These are phyloP conservation scores for Pelvicachromis taeniatus DNA, from an alignment of 2,113 vertebrate species.

Conservation along the genomic window DNA sequence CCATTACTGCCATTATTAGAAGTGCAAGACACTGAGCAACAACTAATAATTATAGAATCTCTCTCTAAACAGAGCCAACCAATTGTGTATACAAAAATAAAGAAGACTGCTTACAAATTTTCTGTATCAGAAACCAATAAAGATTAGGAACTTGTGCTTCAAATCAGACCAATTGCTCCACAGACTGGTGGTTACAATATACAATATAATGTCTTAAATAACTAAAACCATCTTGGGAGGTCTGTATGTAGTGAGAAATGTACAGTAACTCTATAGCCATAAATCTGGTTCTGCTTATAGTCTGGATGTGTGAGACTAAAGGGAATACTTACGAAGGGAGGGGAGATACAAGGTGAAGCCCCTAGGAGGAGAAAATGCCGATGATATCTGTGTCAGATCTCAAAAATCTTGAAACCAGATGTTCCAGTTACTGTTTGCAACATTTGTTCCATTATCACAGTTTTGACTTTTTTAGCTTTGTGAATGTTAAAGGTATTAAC, in stretches of 20 bases:
- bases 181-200: neutral
- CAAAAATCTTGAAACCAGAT: slow-evolving; percentile 60
- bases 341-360: slow-evolving; percentile 23
- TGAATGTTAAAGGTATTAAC: neutral
- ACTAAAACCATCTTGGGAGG: slow-evolving; percentile 25
- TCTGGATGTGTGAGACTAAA: slow-evolving; percentile 7
- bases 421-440: neutral
- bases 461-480: neutral
- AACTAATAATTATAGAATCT: neutral
- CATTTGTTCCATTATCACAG: neutral
- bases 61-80: neutral
- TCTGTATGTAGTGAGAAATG: neutral
- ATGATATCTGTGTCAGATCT: slow-evolving; percentile 30
- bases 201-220: neutral
- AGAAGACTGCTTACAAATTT: neutral
- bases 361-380: neutral
- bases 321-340: slow-evolving; percentile 12
- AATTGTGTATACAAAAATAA: neutral
- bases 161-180: neutral
- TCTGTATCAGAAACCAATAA: neutral
- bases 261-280: slow-evolving; percentile 12
- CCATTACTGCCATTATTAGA: neutral
- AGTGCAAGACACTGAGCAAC: neutral
- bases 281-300: slow-evolving; percentile 60
- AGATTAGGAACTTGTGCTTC: neutral